phyloP scores from a whole-genome alignment of 2,113 vertebrate species.

The Hippopotamus amphibius region DNA sequence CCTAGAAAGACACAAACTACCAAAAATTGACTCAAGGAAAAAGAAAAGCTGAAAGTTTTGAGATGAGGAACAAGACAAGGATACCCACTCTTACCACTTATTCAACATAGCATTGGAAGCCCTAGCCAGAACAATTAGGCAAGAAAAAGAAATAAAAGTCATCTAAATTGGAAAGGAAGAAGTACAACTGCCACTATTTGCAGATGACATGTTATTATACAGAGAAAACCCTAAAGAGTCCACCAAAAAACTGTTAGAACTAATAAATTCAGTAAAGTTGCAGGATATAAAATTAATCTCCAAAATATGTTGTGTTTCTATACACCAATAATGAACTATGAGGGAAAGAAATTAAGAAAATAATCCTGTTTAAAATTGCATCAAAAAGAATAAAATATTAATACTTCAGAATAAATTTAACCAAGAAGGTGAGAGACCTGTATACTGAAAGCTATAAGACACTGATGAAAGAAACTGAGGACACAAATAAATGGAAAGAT shows the following conservation, averaged over 20 bases:
- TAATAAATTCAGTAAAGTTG: not conserved
- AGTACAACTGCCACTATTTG: not conserved
- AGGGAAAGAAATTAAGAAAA: not conserved
- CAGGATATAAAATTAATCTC: not conserved
- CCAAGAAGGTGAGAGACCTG: not conserved
- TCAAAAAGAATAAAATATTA: not conserved
- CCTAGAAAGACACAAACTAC: not conserved
- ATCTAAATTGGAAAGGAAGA: not conserved
- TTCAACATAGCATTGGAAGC: not conserved
- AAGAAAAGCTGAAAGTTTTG: not conserved
- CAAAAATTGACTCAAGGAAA: not conserved
- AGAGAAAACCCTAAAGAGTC: not conserved
- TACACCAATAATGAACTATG: not conserved
- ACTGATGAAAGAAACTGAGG: not conserved
- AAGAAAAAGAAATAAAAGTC: not conserved
- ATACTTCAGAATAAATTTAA: not conserved
- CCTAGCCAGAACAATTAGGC: not conserved
- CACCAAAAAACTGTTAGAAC: not conserved
- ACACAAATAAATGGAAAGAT: not conserved
- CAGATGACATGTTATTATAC: not conserved
- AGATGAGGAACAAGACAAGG: not conserved
- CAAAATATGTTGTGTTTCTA: not conserved
- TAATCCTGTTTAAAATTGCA: not conserved
- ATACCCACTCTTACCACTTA: not conserved
- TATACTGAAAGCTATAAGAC: not conserved